Evolutionary conservation across 2,888 invertebrate species (phyloP), one percentile per base, ranked within the genome.

Genomic region (Atethmia centrago): DNA sequence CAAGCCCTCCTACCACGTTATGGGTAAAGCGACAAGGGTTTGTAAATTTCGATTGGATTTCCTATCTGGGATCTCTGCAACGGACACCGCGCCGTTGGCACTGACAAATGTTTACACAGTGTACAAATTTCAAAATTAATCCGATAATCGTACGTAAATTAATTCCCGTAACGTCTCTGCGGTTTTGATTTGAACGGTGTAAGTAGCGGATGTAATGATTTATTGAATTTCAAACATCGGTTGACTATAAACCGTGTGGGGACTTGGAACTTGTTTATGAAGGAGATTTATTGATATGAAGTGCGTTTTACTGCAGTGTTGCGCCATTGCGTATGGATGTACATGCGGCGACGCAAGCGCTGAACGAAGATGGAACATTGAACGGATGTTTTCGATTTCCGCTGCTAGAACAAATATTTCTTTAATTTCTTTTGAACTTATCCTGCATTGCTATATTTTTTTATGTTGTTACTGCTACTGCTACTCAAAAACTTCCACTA

Each of bases 1-100:
- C 92, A 89, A 93, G 93, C 93, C 94, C 95, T 94, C 96, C 95
- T 95, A 93, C 95, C 93, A 95, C 92, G 95, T 94, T 95, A 95
- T 94, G 93, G 93, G 92, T 89, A 91, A 91, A 93, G 92, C 94
- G 94, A 96, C 95, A 95, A 95, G 95, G 95, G 94, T 94, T 94
- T 93, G 94, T 94, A 93, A 94, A 95, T 95, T 94, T 93, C 93
- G 94, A 95, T 95, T 95, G 95, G 93, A 93, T 94, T 93, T 91
- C 89, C 92, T 95, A 95, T 95, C 95, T 94, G 92, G 93, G 91
- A 95, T 95, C 92, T 94, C 92, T 94, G 94, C 92, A 91, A 86
- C 88, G 90, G 93, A 92, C 93, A 92, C 71, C 66, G 77, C 70
- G 91, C 92, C 90, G 88, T 91, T 93, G 92, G 93, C 93, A 92